Evolutionary conservation across 2,113 vertebrate genomes (phyloP).

Genomic region (Psammodynastes pulverulentus): DNA sequence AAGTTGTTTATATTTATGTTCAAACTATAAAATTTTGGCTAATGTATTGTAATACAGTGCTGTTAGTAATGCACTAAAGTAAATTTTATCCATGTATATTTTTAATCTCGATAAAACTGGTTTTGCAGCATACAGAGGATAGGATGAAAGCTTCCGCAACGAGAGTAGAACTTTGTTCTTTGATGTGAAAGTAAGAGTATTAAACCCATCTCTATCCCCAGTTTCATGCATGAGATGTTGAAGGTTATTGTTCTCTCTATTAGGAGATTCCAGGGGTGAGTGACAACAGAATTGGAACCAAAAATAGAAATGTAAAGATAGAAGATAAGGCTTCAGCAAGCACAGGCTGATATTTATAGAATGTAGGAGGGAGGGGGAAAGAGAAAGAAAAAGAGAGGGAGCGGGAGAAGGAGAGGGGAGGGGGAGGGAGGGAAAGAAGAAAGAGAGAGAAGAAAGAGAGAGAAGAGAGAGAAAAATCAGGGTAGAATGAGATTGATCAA

Average conservation of each 20-base stretch:
- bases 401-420: background rate
- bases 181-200: background rate
- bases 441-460: background rate
- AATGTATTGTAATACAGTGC: background rate
- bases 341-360: background rate
- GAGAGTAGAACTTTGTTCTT: background rate
- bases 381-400: background rate
- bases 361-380: background rate
- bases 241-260: background rate
- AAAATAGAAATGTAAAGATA: background rate
- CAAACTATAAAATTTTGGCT: background rate
- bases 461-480: background rate
- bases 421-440: background rate
- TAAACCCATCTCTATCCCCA: background rate
- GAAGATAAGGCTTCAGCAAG: background rate
- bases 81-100: background rate
- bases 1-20: background rate
- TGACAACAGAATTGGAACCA: background rate
- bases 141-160: background rate
- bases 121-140: background rate
- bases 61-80: background rate
- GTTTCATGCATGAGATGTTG: background rate
- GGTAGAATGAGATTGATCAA: background rate
- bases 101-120: background rate
- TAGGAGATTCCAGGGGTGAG: background rate